Evolutionary conservation across 1,140 invertebrate genomes (phyloP).

Genomic region (Drosophila nigrodunni): DNA sequence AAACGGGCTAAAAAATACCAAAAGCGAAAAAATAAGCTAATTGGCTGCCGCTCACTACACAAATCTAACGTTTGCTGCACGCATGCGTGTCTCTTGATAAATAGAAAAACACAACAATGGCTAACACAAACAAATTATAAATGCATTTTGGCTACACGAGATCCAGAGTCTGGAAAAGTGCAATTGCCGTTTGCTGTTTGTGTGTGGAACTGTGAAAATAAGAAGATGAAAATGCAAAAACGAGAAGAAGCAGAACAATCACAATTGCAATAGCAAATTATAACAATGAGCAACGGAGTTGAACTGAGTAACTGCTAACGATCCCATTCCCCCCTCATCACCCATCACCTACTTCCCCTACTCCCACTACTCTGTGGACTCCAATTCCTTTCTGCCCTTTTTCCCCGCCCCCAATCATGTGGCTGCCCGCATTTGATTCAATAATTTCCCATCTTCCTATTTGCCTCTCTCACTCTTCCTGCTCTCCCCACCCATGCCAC

Average conservation of each 20-base stretch:
- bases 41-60: background rate
- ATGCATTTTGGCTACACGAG: conserved; percentile 43
- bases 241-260: conserved; percentile 27
- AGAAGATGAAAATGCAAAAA: conserved; percentile 14
- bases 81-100: conserved; percentile 54
- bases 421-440: conserved; percentile 52
- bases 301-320: conserved; percentile 60
- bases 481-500: no score
- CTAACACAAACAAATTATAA: conserved; percentile 40
- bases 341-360: background rate
- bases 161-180: conserved; percentile 31
- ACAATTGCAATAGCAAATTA: conserved; percentile 39
- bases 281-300: conserved; percentile 67
- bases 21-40: background rate
- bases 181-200: conserved; percentile 52
- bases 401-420: background rate
- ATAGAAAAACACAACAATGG: conserved; percentile 18
- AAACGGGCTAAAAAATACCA: conserved; percentile 11
- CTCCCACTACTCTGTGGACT: background rate
- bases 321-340: background rate
- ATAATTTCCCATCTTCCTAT: conserved; percentile 35
- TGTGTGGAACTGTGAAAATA: conserved; percentile 42
- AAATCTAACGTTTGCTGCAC: conserved; percentile 3
- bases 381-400: background rate
- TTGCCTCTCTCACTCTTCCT: background rate